Evolutionary conservation across 2,888 invertebrate species (phyloP).

Genomic region (Bellardia pandia): DNA sequence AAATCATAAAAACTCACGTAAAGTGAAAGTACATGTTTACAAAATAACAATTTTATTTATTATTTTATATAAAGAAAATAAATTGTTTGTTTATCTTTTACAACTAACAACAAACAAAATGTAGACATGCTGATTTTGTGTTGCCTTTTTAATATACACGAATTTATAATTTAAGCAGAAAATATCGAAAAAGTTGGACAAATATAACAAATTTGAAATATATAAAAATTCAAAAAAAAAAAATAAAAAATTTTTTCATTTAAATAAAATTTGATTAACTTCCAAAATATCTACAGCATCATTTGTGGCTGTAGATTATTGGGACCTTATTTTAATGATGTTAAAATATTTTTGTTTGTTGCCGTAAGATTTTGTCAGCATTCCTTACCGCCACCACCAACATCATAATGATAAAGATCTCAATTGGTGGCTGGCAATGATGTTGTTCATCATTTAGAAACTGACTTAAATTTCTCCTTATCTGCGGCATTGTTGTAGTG

Average conservation of each 20-base stretch:
- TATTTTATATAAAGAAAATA: background rate
- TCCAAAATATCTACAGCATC: too few relatives aligned
- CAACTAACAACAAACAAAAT: background rate
- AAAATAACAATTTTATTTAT: slow-evolving; percentile 19
- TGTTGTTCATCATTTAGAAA: slow-evolving; percentile 43
- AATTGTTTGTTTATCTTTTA: slow-evolving; percentile 23
- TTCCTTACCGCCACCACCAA: background rate
- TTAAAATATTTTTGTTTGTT: background rate
- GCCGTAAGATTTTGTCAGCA: background rate
- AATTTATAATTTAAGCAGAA: too few relatives aligned
- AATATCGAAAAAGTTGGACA: too few relatives aligned
- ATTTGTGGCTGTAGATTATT: too few relatives aligned
- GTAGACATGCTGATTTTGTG: background rate
- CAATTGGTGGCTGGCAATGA: slow-evolving; percentile 47
- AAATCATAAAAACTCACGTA: slow-evolving; percentile 27
- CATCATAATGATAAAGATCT: background rate
- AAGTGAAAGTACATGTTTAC: slow-evolving; percentile 61
- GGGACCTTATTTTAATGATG: slow-evolving; percentile 7
- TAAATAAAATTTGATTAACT: too few relatives aligned
- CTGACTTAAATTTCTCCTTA: slow-evolving; percentile 58
- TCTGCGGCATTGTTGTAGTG: slow-evolving; percentile 20
- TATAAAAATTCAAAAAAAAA: too few relatives aligned
- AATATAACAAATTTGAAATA: too few relatives aligned
- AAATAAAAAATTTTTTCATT: background rate
- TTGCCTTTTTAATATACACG: too few relatives aligned